A percentile compares a stretch with the other conserved stretches of the same genome.
Evolutionary conservation across 2,888 invertebrate genomes (phyloP).

Genomic region (Syrphus vitripennis): DNA sequence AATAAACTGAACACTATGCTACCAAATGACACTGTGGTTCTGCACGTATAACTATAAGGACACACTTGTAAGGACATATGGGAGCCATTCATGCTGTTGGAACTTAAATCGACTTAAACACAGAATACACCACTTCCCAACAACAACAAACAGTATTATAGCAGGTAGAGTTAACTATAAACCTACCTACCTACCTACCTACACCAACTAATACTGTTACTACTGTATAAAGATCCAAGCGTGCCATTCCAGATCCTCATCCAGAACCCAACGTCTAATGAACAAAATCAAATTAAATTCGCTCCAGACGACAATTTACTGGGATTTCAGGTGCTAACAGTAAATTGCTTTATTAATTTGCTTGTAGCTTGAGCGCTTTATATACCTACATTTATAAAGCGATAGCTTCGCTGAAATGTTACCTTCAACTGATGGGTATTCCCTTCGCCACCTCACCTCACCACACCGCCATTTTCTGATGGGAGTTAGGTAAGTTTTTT

Average conservation of each 20-base stretch:
- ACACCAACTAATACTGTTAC: no score
- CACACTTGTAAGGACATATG: slow-evolving; percentile 61
- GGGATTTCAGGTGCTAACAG: slow-evolving; percentile 71
- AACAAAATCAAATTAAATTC: slow-evolving; percentile 72
- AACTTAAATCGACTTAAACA: slow-evolving; percentile 60
- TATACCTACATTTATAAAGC: neutral
- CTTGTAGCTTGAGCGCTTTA: slow-evolving; percentile 25
- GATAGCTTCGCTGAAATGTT: slow-evolving; percentile 49
- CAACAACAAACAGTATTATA: neutral
- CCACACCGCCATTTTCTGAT: no score
- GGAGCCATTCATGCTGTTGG: slow-evolving; percentile 50
- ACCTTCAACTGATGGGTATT: neutral
- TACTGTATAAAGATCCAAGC: neutral
- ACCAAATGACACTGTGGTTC: slow-evolving; percentile 39
- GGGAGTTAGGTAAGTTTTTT: neutral
- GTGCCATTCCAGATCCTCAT: neutral
- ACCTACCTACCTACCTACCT: slow-evolving; percentile 31
- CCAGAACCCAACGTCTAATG: slow-evolving; percentile 62
- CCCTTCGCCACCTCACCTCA: neutral
- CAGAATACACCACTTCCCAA: slow-evolving; percentile 41
- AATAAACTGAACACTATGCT: slow-evolving; percentile 59
- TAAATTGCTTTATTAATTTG: slow-evolving; percentile 72
- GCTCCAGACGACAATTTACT: slow-evolving; percentile 72
- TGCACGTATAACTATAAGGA: slow-evolving; percentile 37
- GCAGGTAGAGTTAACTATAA: slow-evolving; percentile 8